phyloP scores from a whole-genome alignment of 2,797 vertebrate species.

The Danio kyathit region DNA sequence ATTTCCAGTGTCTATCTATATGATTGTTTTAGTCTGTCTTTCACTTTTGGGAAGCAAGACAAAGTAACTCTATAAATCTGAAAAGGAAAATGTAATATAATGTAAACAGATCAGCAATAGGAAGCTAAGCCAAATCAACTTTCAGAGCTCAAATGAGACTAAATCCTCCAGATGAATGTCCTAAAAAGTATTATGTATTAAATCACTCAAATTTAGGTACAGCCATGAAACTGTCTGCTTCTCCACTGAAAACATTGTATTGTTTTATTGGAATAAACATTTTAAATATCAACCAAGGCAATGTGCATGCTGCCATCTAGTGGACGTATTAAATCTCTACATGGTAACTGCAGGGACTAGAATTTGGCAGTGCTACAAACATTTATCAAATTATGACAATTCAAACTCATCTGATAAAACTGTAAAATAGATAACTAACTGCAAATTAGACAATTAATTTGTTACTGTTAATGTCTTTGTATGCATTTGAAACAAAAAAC shows the following conservation, averaged over 20 bases:
- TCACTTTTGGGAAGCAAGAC: slow-evolving; percentile 29
- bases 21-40: slow-evolving; percentile 66
- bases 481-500: background rate
- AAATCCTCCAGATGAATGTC: background rate
- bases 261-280: slow-evolving; percentile 13
- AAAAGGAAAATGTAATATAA: background rate
- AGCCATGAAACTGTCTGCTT: background rate
- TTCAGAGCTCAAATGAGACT: background rate
- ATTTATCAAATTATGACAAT: slow-evolving; percentile 2
- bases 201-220: background rate
- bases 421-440: slow-evolving; percentile 25
- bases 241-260: background rate
- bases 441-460: background rate
- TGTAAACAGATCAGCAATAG: background rate
- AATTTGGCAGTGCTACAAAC: background rate
- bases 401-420: slow-evolving; percentile 12
- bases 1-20: slow-evolving; percentile 50
- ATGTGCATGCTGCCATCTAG: slow-evolving; percentile 58
- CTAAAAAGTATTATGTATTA: background rate
- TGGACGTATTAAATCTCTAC: slow-evolving; percentile 20
- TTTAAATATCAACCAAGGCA: slow-evolving; percentile 17
- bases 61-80: background rate
- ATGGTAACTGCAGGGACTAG: background rate
- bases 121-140: background rate
- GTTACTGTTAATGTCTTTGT: background rate